phyloP scores from a whole-genome alignment of 2,113 vertebrate species.

The Oryctolagus cuniculus region mOryCun1.1 NC_091441.1:45709501-45710000 shows the following conservation, averaged over 20 bases:
- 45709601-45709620: conserved; percentile 56
- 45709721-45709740: background rate
- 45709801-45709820: background rate
- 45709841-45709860: conserved; percentile 11
- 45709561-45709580: conserved; percentile 3
- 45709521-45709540: background rate
- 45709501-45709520: conserved; percentile 26
- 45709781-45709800: conserved; percentile 59
- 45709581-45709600: conserved; percentile 45
- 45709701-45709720: conserved; percentile 41
- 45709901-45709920: background rate
- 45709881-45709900: conserved; percentile 65
- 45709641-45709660: conserved; percentile 30
- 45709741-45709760: conserved; percentile 52
- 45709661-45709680: conserved; percentile 43
- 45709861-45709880: conserved; percentile 4
- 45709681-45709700: conserved; percentile 63
- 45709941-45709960: no score
- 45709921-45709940: no score
- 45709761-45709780: background rate
- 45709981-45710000: no score
- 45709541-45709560: background rate
- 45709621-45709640: conserved; percentile 18
- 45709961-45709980: no score
- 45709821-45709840: conserved; percentile 41